Evolutionary conservation across 2,113 vertebrate genomes (phyloP).

Genomic region (Arenaria interpres): DNA sequence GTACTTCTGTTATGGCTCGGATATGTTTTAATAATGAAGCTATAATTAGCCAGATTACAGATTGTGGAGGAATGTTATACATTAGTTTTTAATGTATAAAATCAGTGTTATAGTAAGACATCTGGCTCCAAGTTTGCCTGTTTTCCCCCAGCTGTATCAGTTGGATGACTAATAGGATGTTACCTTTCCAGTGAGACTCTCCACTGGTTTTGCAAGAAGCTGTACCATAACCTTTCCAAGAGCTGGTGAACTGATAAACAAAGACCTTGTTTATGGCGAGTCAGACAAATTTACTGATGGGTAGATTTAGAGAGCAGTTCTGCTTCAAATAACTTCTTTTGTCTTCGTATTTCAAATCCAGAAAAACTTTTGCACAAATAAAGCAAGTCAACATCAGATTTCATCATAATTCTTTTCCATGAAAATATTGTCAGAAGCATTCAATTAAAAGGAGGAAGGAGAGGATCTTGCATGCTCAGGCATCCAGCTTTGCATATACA

Average conservation of each 20-base stretch:
- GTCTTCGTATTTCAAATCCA: neutral
- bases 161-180: neutral
- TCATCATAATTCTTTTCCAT: neutral
- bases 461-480: neutral
- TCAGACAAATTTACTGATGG: neutral
- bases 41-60: neutral
- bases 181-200: neutral
- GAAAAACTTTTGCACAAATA: neutral
- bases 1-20: neutral
- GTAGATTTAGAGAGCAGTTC: neutral
- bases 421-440: neutral
- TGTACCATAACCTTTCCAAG: neutral
- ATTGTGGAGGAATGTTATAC: neutral
- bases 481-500: neutral
- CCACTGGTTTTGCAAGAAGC: neutral
- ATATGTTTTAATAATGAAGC: neutral
- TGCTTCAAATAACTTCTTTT: neutral
- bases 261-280: neutral
- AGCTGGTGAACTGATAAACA: neutral
- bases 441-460: neutral
- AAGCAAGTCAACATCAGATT: neutral
- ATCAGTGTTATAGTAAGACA: neutral
- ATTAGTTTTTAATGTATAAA: neutral
- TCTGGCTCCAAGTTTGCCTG: neutral
- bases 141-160: neutral